Percentiles rank a stretch among this genome's conserved stretches.
These are phyloP conservation scores for human (Homo sapiens) DNA, from an alignment of 2,113 vertebrate genomes.

Conservation along the genomic window GRCh38 chr7:49843501-49844000, in stretches of 20 bases:
- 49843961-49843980: background rate
- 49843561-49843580: background rate
- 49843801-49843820: too few species aligned
- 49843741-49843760: accelerated
- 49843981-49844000: background rate
- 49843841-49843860: background rate
- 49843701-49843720: background rate
- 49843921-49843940: too few species aligned
- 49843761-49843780: accelerated
- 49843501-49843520: background rate
- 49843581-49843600: background rate
- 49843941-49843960: background rate
- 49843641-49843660: background rate
- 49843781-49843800: background rate
- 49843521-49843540: background rate
- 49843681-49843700: background rate
- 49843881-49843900: accelerated
- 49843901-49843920: background rate
- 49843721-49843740: background rate
- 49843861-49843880: background rate
- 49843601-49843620: background rate
- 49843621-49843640: background rate
- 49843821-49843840: background rate
- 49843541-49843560: background rate
- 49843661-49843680: background rate